Conservation (phyloP, 2,797 vertebrate genomes). For the Ctenopoma kingsleyae region DNA sequence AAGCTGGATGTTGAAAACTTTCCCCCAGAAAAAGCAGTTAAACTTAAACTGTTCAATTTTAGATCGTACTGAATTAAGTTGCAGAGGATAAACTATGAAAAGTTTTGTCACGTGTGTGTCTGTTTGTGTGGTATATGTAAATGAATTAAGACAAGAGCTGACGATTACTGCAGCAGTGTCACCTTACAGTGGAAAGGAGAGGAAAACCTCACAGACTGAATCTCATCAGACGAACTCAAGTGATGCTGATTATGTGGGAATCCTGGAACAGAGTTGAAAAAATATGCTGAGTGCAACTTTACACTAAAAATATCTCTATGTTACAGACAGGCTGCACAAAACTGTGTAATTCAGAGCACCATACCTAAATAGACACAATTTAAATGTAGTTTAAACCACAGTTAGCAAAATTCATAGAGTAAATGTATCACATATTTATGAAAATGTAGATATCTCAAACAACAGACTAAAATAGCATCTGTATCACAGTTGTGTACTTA, state of each 20-base stretch:
- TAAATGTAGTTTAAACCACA: background rate
- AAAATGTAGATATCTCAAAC: slow-evolving; percentile 11
- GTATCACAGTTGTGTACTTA: slow-evolving; percentile 37
- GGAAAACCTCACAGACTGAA: slow-evolving; percentile 26
- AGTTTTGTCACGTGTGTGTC: slow-evolving; percentile 2
- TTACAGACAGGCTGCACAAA: background rate
- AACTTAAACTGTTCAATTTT: no score
- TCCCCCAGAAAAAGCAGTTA: background rate
- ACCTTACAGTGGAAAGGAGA: slow-evolving; percentile 48
- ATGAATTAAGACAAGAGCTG: slow-evolving; percentile 59
- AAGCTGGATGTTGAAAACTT: background rate
- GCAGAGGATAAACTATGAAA: no score
- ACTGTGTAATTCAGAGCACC: background rate
- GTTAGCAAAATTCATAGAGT: background rate
- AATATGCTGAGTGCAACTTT: background rate
- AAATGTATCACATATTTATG: background rate
- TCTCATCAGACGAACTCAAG: slow-evolving; percentile 42
- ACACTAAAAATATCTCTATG: background rate
- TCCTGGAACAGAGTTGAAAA: slow-evolving; percentile 44
- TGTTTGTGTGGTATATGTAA: slow-evolving; percentile 32
- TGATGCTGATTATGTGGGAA: slow-evolving; percentile 26
- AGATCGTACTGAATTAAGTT: no score
- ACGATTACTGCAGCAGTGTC: slow-evolving; percentile 57
- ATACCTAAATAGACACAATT: background rate
- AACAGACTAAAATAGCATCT: slow-evolving; percentile 27